Evolutionary conservation across 2,888 invertebrate species (phyloP).

Genomic region (Scaptomyza tumidula): DNA sequence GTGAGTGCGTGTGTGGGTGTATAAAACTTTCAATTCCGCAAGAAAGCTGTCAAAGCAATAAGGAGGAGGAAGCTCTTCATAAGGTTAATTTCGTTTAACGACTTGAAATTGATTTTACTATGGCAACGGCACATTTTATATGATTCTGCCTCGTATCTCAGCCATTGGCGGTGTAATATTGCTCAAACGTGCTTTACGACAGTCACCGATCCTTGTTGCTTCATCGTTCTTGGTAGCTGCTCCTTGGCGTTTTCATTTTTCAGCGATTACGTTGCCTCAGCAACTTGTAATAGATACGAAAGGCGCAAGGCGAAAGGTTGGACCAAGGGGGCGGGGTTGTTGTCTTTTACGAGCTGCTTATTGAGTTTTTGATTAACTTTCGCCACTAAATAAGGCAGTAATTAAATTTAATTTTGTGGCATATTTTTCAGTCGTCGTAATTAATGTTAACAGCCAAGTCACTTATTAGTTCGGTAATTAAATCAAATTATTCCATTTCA

Average conservation of each 20-base stretch:
- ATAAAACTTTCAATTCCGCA: slow-evolving; percentile 48
- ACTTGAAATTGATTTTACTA: slow-evolving; percentile 82
- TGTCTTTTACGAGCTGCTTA: slow-evolving; percentile 73
- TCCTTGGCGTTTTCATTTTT: slow-evolving; percentile 70
- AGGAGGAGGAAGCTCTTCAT: slow-evolving; percentile 48
- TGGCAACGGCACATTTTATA: slow-evolving; percentile 69
- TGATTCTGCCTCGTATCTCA: slow-evolving; percentile 53
- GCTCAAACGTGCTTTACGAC: slow-evolving; percentile 77
- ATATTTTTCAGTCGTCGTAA: slow-evolving; percentile 61
- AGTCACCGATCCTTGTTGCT: slow-evolving; percentile 56
- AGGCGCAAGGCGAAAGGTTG: slow-evolving; percentile 12
- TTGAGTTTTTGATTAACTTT: slow-evolving; percentile 79
- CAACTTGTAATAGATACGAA: slow-evolving; percentile 70
- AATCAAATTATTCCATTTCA: slow-evolving; percentile 46
- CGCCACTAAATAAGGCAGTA: slow-evolving; percentile 69
- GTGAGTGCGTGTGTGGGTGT: slow-evolving; percentile 6
- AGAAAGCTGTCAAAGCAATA: slow-evolving; percentile 22
- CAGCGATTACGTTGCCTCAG: slow-evolving; percentile 74
- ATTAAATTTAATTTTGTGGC: slow-evolving; percentile 80
- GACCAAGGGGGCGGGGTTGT: slow-evolving; percentile 22
- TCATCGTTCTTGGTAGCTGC: slow-evolving; percentile 34
- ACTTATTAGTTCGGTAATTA: slow-evolving; percentile 60
- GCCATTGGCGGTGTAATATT: slow-evolving; percentile 66
- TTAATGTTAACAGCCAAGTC: slow-evolving; percentile 49
- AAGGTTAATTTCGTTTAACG: slow-evolving; percentile 82